Conservation (phyloP, 1,140 invertebrate genomes). For the Samia ricini region DNA sequence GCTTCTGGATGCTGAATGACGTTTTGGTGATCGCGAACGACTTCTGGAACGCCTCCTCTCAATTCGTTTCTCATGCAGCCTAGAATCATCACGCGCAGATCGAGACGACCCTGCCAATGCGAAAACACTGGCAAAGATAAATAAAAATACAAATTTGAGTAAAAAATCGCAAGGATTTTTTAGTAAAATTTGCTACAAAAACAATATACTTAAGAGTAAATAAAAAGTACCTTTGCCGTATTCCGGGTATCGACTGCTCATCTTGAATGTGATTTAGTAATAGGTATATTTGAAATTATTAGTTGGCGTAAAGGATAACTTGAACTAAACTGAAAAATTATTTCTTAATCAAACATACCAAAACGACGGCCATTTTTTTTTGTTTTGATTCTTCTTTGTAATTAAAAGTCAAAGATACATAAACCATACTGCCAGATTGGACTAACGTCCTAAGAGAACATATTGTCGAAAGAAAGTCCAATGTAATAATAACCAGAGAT, state of each 20-base stretch:
- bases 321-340: too few species aligned
- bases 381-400: too few species aligned
- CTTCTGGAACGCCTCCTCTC: conserved; percentile 33
- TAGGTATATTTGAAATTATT: too few species aligned
- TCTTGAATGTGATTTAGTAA: conserved; percentile 20
- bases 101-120: conserved; percentile 77
- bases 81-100: conserved; percentile 79
- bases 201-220: not conserved
- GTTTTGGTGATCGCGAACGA: conserved; percentile 49
- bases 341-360: too few species aligned
- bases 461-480: too few species aligned
- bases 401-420: too few species aligned
- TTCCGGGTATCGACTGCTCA: conserved; percentile 51
- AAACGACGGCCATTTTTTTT: too few species aligned
- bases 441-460: too few species aligned
- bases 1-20: conserved; percentile 27
- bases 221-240: conserved; percentile 57
- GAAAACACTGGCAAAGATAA: conserved; percentile 77
- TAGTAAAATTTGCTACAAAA: not conserved
- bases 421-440: too few species aligned
- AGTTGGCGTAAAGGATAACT: too few species aligned
- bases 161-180: conserved; percentile 27
- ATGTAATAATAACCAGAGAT: too few species aligned
- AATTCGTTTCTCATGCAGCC: conserved; percentile 52
- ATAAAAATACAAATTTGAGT: conserved; percentile 65